These are phyloP conservation scores for Anguilla pacifica DNA, from an alignment of 2,797 vertebrate species.

Conservation along the genomic window DNA sequence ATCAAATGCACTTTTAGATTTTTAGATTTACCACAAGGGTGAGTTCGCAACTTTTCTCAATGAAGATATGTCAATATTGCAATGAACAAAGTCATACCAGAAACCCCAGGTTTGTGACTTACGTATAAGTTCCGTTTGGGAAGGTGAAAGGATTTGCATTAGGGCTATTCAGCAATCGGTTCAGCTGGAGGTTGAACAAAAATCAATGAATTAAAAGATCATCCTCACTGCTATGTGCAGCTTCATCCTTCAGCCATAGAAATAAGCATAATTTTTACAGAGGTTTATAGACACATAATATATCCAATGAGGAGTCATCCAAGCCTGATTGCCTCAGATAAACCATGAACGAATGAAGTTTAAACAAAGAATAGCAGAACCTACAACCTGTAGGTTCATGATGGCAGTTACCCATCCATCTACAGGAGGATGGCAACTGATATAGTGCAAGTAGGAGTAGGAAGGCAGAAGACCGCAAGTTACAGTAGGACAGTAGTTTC, in stretches of 20 bases:
- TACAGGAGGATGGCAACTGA: background rate
- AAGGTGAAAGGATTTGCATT: background rate
- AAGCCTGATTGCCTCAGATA: too few relatives aligned
- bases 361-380: background rate
- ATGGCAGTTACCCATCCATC: background rate
- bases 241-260: too few relatives aligned
- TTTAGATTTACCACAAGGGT: background rate
- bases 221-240: too few relatives aligned
- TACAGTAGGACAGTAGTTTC: background rate
- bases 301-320: too few relatives aligned
- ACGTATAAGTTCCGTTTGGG: background rate
- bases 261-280: too few relatives aligned
- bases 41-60: too few relatives aligned
- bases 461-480: background rate
- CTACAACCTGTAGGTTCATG: too few relatives aligned
- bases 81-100: too few relatives aligned
- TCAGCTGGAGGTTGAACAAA: background rate
- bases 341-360: too few relatives aligned
- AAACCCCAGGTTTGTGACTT: background rate
- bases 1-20: background rate
- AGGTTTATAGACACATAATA: too few relatives aligned
- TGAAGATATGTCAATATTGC: too few relatives aligned
- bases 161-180: background rate
- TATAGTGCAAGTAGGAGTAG: background rate
- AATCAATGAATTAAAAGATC: background rate